Conservation (phyloP, 2,113 vertebrate species). For the Oncorhynchus keta region DNA sequence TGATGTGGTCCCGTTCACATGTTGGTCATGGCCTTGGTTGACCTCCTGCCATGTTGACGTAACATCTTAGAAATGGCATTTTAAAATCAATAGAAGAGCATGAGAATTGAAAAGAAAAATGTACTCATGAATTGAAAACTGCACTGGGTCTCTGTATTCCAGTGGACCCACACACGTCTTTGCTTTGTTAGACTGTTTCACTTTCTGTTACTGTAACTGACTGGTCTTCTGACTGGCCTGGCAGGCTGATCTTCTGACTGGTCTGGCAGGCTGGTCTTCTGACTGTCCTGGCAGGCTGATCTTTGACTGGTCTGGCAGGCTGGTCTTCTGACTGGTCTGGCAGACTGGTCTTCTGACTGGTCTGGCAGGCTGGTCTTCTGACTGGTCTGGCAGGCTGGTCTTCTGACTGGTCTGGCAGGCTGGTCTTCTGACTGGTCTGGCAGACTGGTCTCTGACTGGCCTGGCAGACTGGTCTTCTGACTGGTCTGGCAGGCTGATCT, state of each 20-base stretch:
- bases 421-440: no score
- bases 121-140: not conserved
- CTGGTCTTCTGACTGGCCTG: constrained; percentile 10
- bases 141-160: constrained; percentile 10
- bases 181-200: constrained; percentile 21
- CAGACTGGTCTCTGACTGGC: not conserved
- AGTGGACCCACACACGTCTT: constrained; percentile 12
- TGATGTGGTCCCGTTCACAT: not conserved
- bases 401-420: no score
- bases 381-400: no score
- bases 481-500: constrained; percentile 13
- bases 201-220: constrained; percentile 31
- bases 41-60: not conserved
- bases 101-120: not conserved
- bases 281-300: constrained; percentile 16
- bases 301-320: no score
- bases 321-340: no score
- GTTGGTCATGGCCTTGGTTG: not conserved
- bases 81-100: not conserved
- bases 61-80: not conserved
- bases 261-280: constrained; percentile 18
- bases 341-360: no score
- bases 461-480: not conserved
- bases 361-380: not conserved
- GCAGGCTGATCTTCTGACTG: no score